These are phyloP conservation scores for Chauna torquata DNA, from an alignment of 2,113 vertebrate species.

Conservation along the genomic window DNA sequence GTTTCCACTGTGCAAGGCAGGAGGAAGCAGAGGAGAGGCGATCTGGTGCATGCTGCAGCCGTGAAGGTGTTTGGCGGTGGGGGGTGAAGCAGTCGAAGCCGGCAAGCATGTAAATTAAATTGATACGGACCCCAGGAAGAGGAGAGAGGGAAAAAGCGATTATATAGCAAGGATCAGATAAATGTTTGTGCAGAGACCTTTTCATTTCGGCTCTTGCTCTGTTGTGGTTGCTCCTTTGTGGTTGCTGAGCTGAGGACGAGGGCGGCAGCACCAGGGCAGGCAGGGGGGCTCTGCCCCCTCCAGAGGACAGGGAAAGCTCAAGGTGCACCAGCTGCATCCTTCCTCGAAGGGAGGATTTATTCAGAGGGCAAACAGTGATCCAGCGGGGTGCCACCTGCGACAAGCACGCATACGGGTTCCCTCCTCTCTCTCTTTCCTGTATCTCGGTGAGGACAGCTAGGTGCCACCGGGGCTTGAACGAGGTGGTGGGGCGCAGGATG, in stretches of 20 bases:
- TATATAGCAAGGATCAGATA: not conserved
- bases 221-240: not conserved
- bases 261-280: not conserved
- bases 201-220: too few relatives aligned
- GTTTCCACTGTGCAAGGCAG: fast-evolving
- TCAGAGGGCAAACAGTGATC: too few relatives aligned
- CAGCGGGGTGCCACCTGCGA: not conserved
- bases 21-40: not conserved
- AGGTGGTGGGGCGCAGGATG: too few relatives aligned
- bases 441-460: not conserved
- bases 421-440: too few relatives aligned
- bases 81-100: not conserved
- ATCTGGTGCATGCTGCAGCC: fast-evolving
- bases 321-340: too few relatives aligned
- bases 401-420: not conserved
- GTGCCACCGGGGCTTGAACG: too few relatives aligned
- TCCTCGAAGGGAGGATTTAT: too few relatives aligned
- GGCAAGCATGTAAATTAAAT: not conserved
- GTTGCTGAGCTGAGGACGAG: not conserved
- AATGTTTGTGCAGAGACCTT: not conserved
- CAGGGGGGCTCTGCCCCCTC: not conserved
- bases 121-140: not conserved
- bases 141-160: not conserved
- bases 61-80: not conserved
- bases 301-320: not conserved